These are phyloP conservation scores for Acleris sparsana DNA, from an alignment of 2,888 invertebrate species.

Conservation along the genomic window DNA sequence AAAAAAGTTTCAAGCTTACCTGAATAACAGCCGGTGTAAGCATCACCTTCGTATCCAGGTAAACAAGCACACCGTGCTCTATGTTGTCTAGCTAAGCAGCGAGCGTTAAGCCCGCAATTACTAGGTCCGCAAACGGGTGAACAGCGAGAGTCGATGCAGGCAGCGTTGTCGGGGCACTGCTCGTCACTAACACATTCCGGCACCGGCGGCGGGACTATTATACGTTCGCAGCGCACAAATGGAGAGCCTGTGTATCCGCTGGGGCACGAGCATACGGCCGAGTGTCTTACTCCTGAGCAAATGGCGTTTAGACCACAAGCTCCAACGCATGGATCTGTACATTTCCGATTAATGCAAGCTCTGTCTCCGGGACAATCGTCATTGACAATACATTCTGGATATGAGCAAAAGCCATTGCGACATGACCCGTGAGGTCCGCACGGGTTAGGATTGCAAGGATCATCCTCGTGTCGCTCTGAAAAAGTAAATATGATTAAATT, in stretches of 20 bases:
- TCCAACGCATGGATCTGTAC: conserved; percentile 91
- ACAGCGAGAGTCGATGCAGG: conserved; percentile 90
- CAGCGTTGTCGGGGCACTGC: conserved; percentile 92
- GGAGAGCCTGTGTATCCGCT: conserved; percentile 90
- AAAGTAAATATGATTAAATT: conserved; percentile 45
- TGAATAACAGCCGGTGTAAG: conserved; percentile 89
- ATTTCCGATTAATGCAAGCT: conserved; percentile 92
- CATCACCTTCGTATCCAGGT: conserved; percentile 93
- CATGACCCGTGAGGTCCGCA: conserved; percentile 89
- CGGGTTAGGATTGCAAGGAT: conserved; percentile 88
- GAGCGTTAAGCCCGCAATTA: conserved; percentile 90
- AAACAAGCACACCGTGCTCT: conserved; percentile 92
- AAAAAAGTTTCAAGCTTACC: conserved; percentile 65
- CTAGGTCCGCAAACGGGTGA: conserved; percentile 88
- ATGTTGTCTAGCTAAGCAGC: conserved; percentile 90
- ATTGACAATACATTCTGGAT: conserved; percentile 94
- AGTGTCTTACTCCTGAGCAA: conserved; percentile 88
- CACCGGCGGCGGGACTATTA: conserved; percentile 73
- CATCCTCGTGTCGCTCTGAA: conserved; percentile 65
- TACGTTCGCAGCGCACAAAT: conserved; percentile 87
- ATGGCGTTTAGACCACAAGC: conserved; percentile 93
- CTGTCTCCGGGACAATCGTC: conserved; percentile 92
- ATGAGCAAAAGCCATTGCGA: conserved; percentile 86
- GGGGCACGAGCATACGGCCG: conserved; percentile 93
- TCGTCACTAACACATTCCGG: conserved; percentile 90